Evolutionary conservation across 2,797 vertebrate genomes (phyloP), one percentile per base, ranked within the genome.

Genomic region (Pelochelys cantorii): DNA sequence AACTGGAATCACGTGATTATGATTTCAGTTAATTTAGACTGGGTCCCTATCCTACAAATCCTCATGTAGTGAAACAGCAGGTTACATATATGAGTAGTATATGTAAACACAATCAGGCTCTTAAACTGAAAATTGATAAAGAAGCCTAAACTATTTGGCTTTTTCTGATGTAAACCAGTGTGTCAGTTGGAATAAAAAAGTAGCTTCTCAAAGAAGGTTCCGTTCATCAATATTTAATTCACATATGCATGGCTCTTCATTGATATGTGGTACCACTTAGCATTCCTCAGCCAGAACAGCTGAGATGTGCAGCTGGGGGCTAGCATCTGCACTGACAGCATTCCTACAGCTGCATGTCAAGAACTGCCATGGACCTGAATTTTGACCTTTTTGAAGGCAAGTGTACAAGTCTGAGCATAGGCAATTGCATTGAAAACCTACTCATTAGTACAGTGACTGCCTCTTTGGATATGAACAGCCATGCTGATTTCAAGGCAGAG

Each of bases 301-400:
- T 92, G 88, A 96, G 81, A 54, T 90, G 60, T 83, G 83, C 14
- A 92, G 85, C 83, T 95, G 92, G 77, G 81, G 17, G 55, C 71
- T 91, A 85, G 79, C 88, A 87, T 92, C 88, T 90, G 90, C 81
- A 79, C 86, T 95, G 89, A 95, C 79, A 94, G 86, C 75, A 93
- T 48, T 60, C 92, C 81, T 94, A 53, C 82, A 83, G 88, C 88
- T 62, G 48, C 62, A 84, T 57, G 91, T 93, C 71, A 93, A 53
- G 59, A 81, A 65, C 5, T 95, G 92, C 90, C 37, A 54, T 37
- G 81, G 13, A 23, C 91, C 0, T 1, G 27, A n/a, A 89, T 88
- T 85, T 65, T 93, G 86, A 90, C 93, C 93, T 91, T 94, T 83
- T 87, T 85, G 84, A 87, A 90, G 83, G 29, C 62, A 79, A 62